phyloP scores from a whole-genome alignment of 1,140 invertebrate species.

The Panagrolaimus sp. region DNA sequence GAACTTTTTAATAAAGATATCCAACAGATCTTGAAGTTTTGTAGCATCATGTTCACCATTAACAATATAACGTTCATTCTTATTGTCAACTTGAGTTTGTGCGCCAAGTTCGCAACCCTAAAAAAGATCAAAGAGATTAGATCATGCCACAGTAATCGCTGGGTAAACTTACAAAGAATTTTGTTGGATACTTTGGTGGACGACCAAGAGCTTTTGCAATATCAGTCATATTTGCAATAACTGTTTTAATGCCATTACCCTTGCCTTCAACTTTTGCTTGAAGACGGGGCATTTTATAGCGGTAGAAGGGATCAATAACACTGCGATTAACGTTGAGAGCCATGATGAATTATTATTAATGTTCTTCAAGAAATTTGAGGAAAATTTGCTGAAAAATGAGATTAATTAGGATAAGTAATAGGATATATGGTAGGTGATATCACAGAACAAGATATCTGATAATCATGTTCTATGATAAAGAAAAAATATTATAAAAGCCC shows the following conservation, averaged over 20 bases:
- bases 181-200: conserved; percentile 71
- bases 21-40: conserved; percentile 89
- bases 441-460: background rate
- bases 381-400: background rate
- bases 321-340: conserved; percentile 91
- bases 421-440: background rate
- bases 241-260: conserved; percentile 99
- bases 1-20: conserved; percentile 94
- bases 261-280: conserved; percentile 83
- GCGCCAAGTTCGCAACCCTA: conserved; percentile 96
- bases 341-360: conserved; percentile 66
- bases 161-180: conserved; percentile 25
- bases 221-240: conserved; percentile 98
- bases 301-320: conserved; percentile 96
- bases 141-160: no score
- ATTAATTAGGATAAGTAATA: background rate
- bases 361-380: no score
- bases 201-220: conserved; percentile 93
- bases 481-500: no score
- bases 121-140: conserved; percentile 17
- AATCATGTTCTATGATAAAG: no score
- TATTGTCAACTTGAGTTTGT: conserved; percentile 94
- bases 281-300: conserved; percentile 98
- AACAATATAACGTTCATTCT: conserved; percentile 98
- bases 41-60: conserved; percentile 95